Base-by-base conservation (phyloP, 2,797 vertebrate genomes). In the Sternarchorhynchus goeldii region DNA sequence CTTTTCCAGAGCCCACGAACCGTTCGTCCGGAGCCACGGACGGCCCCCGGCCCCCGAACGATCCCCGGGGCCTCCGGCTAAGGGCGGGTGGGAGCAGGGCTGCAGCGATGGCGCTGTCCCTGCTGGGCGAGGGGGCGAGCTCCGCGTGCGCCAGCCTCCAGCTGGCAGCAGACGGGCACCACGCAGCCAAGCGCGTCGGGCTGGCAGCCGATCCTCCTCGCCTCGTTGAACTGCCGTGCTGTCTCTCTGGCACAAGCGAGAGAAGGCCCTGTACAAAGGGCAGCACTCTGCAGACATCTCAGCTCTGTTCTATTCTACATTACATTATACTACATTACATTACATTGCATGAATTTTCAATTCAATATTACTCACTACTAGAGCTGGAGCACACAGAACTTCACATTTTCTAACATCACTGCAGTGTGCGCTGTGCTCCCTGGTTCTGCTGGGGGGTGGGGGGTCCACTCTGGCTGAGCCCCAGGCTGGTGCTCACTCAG, bases 81-180 rank as follows among this genome's bases (percentile, higher is more conserved):
- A 1, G 1, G 25, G 25, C 25, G 25, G 25, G 25, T 25, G 25
- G 25, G 25, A 25, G 25, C 25, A 25, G 25, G 25, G 25, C 25
- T 25, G 25, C 25, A 25, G 25, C 25, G 25, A 25, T n/a, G 25
- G 25, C 0, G 25, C 25, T 25, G 25, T 25, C 0, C 25, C 25
- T 1, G 25, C 25, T 25, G 25, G 25, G 25, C 25, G 1, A 25
- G 25, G 25, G 25, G 56, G 20, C 41, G 8, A 74, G 67, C 78
- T 72, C 70, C 59, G 69, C 55, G 29, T 39, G 17, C 57, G 53
- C 16, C 36, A 25, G 34, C 32, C 64, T 84, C 77, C 83, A 84
- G 83, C 78, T 84, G 83, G 83, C 81, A 56, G 67, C 68, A 39
- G 78, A 78, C 29, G 62, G 14, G 55, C 62, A 62, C 68, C 59